Conservation (phyloP, 2,797 vertebrate genomes). For the Botia almorhae region DNA sequence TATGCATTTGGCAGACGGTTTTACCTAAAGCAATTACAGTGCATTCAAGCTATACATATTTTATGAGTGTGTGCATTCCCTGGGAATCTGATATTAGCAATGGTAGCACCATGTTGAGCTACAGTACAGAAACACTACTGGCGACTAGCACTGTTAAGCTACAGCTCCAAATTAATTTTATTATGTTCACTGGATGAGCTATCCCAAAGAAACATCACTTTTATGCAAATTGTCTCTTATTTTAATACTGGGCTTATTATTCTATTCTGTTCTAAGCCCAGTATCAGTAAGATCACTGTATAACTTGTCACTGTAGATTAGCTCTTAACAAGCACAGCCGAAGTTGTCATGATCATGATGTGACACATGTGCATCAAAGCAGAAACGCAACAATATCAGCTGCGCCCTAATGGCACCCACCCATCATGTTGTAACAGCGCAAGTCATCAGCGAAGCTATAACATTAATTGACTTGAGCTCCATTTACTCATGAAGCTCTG, state of each 20-base stretch:
- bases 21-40: background rate
- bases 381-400: constrained; percentile 40
- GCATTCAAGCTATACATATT: background rate
- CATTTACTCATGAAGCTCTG: constrained; percentile 54
- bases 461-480: constrained; percentile 56
- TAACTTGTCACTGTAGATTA: constrained; percentile 48
- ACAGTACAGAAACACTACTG: background rate
- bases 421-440: constrained; percentile 47
- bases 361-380: constrained; percentile 49
- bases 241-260: background rate
- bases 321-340: constrained; percentile 31
- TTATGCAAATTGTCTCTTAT: background rate
- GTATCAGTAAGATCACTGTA: constrained; percentile 17
- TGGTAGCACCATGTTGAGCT: too few relatives aligned
- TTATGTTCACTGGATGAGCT: background rate
- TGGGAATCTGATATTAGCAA: background rate
- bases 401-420: constrained; percentile 49
- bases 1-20: background rate
- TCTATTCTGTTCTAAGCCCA: background rate
- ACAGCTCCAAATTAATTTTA: background rate
- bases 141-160: background rate
- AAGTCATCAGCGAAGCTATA: constrained; percentile 51
- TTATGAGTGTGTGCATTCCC: background rate
- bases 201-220: too few relatives aligned
- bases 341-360: constrained; percentile 3